Evolutionary conservation across 1,140 invertebrate genomes (phyloP).

Genomic region (Eriosoma lanigerum): DNA sequence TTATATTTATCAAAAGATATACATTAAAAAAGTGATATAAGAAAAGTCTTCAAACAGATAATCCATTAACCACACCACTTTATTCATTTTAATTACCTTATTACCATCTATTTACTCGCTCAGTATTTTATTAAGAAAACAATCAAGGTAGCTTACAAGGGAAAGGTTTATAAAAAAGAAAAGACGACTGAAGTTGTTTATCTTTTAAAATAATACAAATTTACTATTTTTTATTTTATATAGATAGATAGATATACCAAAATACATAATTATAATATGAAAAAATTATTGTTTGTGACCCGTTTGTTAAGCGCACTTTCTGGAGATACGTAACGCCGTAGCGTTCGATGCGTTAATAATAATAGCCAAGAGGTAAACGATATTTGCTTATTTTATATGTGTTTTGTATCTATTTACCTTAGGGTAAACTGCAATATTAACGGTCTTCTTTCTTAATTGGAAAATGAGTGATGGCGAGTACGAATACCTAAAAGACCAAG

Average conservation of each 20-base stretch:
- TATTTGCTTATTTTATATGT: slow-evolving; percentile 51
- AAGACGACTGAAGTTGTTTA: slow-evolving; percentile 42
- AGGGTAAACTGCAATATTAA: slow-evolving; percentile 48
- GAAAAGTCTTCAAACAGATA: not conserved
- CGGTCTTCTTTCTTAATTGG: slow-evolving; percentile 49
- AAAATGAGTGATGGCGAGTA: slow-evolving; percentile 40
- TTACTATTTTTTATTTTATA: slow-evolving; percentile 36
- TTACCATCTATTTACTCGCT: not conserved
- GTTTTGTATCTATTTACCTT: slow-evolving; percentile 51
- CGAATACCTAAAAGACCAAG: slow-evolving; percentile 46
- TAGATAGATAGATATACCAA: slow-evolving; percentile 27
- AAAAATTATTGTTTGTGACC: slow-evolving; percentile 34
- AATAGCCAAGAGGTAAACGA: slow-evolving; percentile 46
- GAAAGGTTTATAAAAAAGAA: slow-evolving; percentile 50
- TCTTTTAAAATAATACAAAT: slow-evolving; percentile 45
- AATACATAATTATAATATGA: slow-evolving; percentile 40
- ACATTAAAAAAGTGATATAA: not conserved
- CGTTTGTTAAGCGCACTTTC: not conserved
- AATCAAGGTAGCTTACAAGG: slow-evolving; percentile 45
- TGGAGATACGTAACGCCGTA: slow-evolving; percentile 27
- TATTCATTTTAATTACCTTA: slow-evolving; percentile 24
- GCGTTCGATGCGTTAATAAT: slow-evolving; percentile 42
- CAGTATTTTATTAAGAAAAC: slow-evolving; percentile 6
- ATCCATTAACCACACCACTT: not conserved
- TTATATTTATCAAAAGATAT: not conserved